phyloP scores from a whole-genome alignment of 2,888 invertebrate species.

The Hirtodrosophila duncani region DNA sequence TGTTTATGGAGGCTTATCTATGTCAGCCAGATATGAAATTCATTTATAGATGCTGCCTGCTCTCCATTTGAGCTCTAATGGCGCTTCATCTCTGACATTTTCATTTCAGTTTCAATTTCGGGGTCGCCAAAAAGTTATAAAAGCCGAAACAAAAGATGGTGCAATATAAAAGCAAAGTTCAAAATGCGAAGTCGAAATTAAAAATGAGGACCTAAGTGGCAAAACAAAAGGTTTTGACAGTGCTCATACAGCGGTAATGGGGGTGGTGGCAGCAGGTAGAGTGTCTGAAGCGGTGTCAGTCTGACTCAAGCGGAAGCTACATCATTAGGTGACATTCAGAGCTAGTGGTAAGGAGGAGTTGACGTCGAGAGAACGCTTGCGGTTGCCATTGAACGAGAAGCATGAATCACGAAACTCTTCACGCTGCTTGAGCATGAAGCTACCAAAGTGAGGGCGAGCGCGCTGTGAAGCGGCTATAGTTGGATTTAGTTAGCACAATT shows the following conservation, averaged over 20 bases:
- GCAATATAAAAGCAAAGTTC: constrained; percentile 8
- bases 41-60: too few relatives aligned
- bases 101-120: constrained; percentile 20
- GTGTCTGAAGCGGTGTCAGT: too few relatives aligned
- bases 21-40: too few relatives aligned
- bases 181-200: too few relatives aligned
- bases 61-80: constrained; percentile 7
- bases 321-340: constrained; percentile 14
- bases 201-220: too few relatives aligned
- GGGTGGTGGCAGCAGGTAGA: too few relatives aligned
- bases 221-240: too few relatives aligned
- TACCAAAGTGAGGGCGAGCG: background rate
- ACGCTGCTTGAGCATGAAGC: constrained; percentile 52
- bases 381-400: constrained; percentile 62
- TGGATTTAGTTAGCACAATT: background rate
- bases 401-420: constrained; percentile 55
- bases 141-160: constrained; percentile 1
- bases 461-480: background rate
- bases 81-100: constrained; percentile 20
- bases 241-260: too few relatives aligned
- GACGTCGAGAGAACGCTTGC: too few relatives aligned
- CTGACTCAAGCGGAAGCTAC: background rate
- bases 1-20: too few relatives aligned
- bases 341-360: too few relatives aligned
- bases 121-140: constrained; percentile 18